phyloP scores from a whole-genome alignment of 1,140 invertebrate species.

The Drosophila subobscura region DNA sequence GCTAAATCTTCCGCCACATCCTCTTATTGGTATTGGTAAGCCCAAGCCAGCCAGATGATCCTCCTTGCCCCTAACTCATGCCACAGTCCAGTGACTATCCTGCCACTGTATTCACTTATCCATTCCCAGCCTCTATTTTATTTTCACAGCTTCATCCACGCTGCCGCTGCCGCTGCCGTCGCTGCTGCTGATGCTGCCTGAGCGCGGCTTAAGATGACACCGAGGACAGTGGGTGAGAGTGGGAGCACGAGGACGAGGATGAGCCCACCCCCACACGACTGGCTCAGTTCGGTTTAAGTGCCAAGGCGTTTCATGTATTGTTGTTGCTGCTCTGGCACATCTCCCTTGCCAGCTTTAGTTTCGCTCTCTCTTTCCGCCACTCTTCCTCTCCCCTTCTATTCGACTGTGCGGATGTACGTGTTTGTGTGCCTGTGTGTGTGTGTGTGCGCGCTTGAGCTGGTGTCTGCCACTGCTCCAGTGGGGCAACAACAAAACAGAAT shows the following conservation, averaged over 20 bases:
- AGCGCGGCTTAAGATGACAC: constrained; percentile 61
- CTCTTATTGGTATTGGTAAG: no score
- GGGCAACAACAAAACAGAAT: constrained; percentile 76
- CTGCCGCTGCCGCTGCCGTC: constrained; percentile 49
- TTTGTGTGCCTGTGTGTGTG: constrained; percentile 35
- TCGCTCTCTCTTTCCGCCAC: constrained; percentile 21
- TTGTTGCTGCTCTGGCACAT: constrained; percentile 66
- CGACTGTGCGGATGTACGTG: constrained; percentile 7
- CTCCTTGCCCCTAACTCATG: constrained; percentile 6
- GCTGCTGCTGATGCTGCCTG: constrained; percentile 15
- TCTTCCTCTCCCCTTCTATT: not conserved
- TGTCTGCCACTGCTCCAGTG: constrained; percentile 61
- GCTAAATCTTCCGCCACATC: no score
- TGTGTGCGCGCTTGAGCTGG: constrained; percentile 29
- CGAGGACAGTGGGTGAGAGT: constrained; percentile 3
- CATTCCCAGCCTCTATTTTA: constrained; percentile 71
- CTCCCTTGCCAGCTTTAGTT: constrained; percentile 77
- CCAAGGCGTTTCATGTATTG: constrained; percentile 70
- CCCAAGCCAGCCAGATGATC: constrained; percentile 12
- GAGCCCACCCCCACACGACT: constrained; percentile 59
- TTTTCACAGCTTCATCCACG: constrained; percentile 72
- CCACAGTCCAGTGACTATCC: constrained; percentile 2
- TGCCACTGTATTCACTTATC: constrained; percentile 62
- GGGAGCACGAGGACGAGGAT: constrained; percentile 58
- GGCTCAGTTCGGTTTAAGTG: constrained; percentile 69